Evolutionary conservation across 2,888 invertebrate species (phyloP).

Genomic region (Chrysolina oricalcia): DNA sequence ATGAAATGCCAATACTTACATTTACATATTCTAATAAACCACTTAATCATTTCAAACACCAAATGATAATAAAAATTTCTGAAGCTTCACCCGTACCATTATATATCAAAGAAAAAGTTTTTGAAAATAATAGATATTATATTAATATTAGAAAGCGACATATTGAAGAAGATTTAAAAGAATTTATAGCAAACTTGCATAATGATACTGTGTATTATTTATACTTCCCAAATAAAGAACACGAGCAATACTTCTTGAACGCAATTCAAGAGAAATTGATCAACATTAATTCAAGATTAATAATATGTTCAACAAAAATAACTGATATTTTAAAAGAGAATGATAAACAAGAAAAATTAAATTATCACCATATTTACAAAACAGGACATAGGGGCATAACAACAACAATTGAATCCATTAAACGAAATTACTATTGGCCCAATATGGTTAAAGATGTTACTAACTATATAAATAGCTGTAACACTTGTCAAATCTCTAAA

Average conservation of each 20-base stretch:
- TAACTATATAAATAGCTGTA: neutral
- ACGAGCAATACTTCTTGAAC: neutral
- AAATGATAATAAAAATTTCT: slow-evolving; percentile 17
- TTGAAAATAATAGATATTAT: slow-evolving; percentile 19
- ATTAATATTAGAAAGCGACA: neutral
- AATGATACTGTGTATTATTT: neutral
- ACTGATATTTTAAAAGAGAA: neutral
- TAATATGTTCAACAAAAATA: neutral
- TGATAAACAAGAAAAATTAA: neutral
- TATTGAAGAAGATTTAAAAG: slow-evolving; percentile 3
- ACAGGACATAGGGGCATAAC: neutral
- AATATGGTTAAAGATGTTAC: neutral
- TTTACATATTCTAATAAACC: slow-evolving; percentile 24
- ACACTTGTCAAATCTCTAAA: slow-evolving; percentile 1
- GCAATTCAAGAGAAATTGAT: neutral
- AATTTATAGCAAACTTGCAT: neutral
- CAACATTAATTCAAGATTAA: neutral
- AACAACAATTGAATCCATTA: neutral
- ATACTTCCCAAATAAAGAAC: neutral
- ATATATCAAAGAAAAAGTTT: too few species aligned
- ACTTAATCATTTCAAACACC: slow-evolving; percentile 10
- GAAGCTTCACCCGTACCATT: too few species aligned
- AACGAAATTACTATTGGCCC: neutral
- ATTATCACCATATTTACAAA: neutral
- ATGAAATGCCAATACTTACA: slow-evolving; percentile 26